These are phyloP conservation scores for Apis cerana DNA, from an alignment of 1,140 invertebrate genomes.

Conservation along the genomic window DNA sequence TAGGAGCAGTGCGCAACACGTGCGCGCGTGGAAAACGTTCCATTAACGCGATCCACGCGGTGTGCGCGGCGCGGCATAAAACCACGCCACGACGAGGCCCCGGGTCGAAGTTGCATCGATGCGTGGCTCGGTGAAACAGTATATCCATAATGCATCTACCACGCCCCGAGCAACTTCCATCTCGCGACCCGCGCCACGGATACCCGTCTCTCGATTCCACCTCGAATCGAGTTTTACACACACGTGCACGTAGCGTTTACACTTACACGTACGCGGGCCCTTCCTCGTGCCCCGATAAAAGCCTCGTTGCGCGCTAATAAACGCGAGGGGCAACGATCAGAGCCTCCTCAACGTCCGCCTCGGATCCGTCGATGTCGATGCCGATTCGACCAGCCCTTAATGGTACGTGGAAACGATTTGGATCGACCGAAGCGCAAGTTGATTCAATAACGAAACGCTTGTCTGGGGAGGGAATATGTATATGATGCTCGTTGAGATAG, in stretches of 20 bases:
- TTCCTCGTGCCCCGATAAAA: slow-evolving; percentile 8
- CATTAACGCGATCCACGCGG: background rate
- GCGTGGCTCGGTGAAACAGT: slow-evolving; percentile 29
- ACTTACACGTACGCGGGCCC: background rate
- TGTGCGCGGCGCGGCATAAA: background rate
- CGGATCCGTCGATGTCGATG: slow-evolving; percentile 18
- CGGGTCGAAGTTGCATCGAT: slow-evolving; percentile 21
- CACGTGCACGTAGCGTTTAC: no score
- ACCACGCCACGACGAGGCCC: background rate
- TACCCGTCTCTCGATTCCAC: slow-evolving; percentile 6
- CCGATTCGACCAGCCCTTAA: background rate
- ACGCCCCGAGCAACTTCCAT: slow-evolving; percentile 52
- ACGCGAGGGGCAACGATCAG: background rate
- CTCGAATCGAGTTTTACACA: slow-evolving; percentile 17
- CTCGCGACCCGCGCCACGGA: slow-evolving; percentile 14
- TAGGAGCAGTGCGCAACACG: background rate
- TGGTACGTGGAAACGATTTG: slow-evolving; percentile 29
- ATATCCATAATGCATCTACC: slow-evolving; percentile 65
- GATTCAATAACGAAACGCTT: background rate
- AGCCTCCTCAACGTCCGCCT: background rate
- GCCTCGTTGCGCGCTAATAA: slow-evolving; percentile 30
- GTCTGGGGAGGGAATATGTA: no score
- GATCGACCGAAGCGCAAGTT: background rate
- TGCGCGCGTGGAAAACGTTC: background rate
- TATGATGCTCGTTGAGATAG: no score